phyloP scores from a whole-genome alignment of 1,140 invertebrate genomes.

The Artemia franciscana region DNA sequence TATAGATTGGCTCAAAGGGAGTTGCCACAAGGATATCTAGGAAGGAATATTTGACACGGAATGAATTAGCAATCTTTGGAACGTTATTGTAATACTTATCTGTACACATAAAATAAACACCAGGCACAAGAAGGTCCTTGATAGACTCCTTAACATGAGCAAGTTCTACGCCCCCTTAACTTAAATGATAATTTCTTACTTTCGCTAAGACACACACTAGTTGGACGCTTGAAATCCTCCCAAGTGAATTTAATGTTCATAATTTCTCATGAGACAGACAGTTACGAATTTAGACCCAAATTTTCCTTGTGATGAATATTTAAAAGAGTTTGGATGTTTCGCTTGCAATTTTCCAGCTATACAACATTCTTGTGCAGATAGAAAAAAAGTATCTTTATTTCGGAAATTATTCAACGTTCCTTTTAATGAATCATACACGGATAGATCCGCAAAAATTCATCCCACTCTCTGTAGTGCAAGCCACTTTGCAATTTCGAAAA shows the following conservation, averaged over 20 bases:
- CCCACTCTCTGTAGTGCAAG: slow-evolving; percentile 68
- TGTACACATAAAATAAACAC: slow-evolving; percentile 90
- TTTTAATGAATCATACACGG: slow-evolving; percentile 57
- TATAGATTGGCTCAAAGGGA: slow-evolving; percentile 51
- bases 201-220: too few species aligned
- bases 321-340: slow-evolving; percentile 70
- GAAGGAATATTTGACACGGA: slow-evolving; percentile 91
- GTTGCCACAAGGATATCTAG: slow-evolving; percentile 92
- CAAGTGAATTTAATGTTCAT: too few species aligned
- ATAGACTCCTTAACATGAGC: too few species aligned
- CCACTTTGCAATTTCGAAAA: slow-evolving; percentile 48
- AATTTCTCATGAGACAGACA: slow-evolving; percentile 90
- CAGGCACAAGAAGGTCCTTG: too few species aligned
- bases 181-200: too few species aligned
- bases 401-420: slow-evolving; percentile 62
- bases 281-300: slow-evolving; percentile 99
- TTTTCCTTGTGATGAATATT: slow-evolving; percentile 58
- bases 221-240: too few species aligned
- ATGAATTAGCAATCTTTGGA: slow-evolving; percentile 62
- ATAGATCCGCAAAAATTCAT: slow-evolving; percentile 97
- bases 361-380: slow-evolving; percentile 94
- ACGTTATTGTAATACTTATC: slow-evolving; percentile 96
- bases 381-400: slow-evolving; percentile 76
- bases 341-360: slow-evolving; percentile 90
- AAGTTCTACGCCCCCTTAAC: too few species aligned